Evolutionary conservation across 2,797 vertebrate genomes (phyloP).

Genomic region (Scleropages formosus): DNA sequence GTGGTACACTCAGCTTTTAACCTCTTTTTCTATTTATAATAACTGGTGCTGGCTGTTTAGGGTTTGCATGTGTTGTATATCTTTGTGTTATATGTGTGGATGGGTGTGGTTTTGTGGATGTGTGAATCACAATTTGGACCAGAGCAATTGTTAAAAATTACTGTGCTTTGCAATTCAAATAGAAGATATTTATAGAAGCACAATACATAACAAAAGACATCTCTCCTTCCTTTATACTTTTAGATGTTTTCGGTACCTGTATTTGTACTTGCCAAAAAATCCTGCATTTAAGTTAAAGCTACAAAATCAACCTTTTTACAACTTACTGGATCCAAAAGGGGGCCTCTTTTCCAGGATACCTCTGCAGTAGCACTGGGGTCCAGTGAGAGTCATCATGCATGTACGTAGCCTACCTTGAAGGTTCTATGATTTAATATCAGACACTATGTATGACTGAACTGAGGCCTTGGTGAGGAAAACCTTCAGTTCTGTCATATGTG

Average conservation of each 20-base stretch:
- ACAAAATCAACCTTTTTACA: too few relatives aligned
- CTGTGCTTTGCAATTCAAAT: neutral
- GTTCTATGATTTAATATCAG: too few relatives aligned
- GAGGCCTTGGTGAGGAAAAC: too few relatives aligned
- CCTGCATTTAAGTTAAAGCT: too few relatives aligned
- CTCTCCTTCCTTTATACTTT: too few relatives aligned
- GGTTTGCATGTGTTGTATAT: neutral
- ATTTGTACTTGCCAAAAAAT: neutral
- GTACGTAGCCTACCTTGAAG: too few relatives aligned
- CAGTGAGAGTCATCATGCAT: too few relatives aligned
- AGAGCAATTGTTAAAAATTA: neutral
- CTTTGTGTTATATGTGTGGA: neutral
- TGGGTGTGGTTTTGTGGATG: neutral
- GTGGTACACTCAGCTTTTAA: neutral
- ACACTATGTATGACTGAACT: too few relatives aligned
- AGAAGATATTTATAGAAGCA: slow-evolving; percentile 8
- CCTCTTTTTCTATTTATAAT: neutral
- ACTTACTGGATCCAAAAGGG: too few relatives aligned
- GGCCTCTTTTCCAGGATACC: too few relatives aligned
- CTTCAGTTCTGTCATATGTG: too few relatives aligned
- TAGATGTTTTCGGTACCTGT: neutral
- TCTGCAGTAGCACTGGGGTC: too few relatives aligned
- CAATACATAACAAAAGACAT: neutral
- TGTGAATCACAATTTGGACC: neutral
- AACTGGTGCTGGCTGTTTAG: slow-evolving; percentile 7